Conservation (phyloP, 2,113 vertebrate species). For the Merops nubicus region DNA sequence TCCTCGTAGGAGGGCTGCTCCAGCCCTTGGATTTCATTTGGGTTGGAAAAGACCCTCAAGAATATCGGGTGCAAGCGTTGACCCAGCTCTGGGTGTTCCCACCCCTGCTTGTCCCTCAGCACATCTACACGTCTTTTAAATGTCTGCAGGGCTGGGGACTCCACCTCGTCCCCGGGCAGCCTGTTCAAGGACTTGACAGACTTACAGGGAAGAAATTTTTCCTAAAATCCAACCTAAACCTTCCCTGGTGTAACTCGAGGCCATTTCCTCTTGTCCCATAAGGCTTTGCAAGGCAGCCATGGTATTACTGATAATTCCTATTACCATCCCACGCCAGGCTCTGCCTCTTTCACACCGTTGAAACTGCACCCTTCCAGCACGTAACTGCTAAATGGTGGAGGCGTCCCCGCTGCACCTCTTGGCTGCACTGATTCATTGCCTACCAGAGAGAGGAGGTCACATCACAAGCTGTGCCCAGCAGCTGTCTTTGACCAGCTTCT, state of each 20-base stretch:
- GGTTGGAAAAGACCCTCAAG: background rate
- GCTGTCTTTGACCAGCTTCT: background rate
- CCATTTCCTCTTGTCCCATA: background rate
- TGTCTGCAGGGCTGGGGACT: background rate
- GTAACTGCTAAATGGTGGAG: fast-evolving
- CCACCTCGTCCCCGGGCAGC: background rate
- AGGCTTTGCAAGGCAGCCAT: too few relatives aligned
- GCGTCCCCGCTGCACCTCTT: fast-evolving
- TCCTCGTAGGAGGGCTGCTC: too few relatives aligned
- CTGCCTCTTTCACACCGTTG: background rate
- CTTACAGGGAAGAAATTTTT: background rate
- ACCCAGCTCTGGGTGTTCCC: background rate
- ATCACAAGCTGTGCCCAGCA: fast-evolving
- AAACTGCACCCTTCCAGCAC: fast-evolving
- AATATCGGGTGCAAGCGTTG: too few relatives aligned
- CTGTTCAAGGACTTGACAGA: background rate
- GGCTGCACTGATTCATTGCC: fast-evolving
- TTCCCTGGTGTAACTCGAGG: background rate
- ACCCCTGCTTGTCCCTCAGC: background rate
- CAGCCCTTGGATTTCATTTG: too few relatives aligned
- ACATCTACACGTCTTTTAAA: background rate
- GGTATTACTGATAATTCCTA: fast-evolving
- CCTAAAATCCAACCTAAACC: background rate
- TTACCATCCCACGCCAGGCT: fast-evolving
- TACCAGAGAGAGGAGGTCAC: fast-evolving